Conservation (phyloP, 2,888 invertebrate species). For the Conomelus anceps region DNA sequence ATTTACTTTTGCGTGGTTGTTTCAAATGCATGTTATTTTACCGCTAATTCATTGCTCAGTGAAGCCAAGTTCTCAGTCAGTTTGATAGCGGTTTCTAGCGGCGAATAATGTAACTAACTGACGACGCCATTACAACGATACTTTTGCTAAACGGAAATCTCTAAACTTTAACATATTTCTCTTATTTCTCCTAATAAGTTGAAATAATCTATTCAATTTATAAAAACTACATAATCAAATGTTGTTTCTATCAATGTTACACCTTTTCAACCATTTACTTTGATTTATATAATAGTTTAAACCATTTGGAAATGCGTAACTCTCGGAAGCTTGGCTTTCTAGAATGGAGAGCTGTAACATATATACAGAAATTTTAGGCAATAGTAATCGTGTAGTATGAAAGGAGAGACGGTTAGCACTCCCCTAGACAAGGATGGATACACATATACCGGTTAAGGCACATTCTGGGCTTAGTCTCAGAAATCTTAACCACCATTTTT, state of each 20-base stretch:
- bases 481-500: slow-evolving; percentile 44
- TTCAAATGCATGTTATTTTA: no score
- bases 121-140: background rate
- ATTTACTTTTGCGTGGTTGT: no score
- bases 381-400: slow-evolving; percentile 70
- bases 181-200: background rate
- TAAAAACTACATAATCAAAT: no score
- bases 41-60: no score
- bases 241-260: background rate
- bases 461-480: slow-evolving; percentile 30
- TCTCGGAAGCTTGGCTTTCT: background rate
- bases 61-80: background rate
- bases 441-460: slow-evolving; percentile 52
- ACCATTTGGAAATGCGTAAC: background rate
- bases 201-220: background rate
- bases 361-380: background rate
- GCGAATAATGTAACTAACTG: background rate
- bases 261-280: background rate
- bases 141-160: background rate
- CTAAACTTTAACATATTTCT: no score
- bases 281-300: background rate
- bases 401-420: slow-evolving; percentile 95
- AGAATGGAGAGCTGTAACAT: background rate
- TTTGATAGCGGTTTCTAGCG: background rate
- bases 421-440: slow-evolving; percentile 92